Base-by-base conservation (phyloP, 2,113 vertebrate species). In the Rissa tridactyla region DNA sequence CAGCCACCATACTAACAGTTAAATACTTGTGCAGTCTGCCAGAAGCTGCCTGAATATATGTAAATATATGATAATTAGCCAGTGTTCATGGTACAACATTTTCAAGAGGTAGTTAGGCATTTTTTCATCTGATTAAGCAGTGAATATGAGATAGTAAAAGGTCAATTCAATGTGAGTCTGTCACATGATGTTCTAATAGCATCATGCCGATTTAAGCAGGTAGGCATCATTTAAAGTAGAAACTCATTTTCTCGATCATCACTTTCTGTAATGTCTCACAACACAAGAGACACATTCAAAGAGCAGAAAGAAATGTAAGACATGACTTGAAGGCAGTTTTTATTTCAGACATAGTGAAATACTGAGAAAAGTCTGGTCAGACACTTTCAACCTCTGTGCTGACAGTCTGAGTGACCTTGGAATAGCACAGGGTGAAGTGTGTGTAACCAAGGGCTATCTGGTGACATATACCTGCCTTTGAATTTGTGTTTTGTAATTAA, bases 61-160 rank as follows among this genome's bases (percentile, higher is more conserved):
- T 36, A 97, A 96, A 97, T 94, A 86, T 91, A 96, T 96, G 86
- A 69, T 95, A 95, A 97, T 97, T 95, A 92, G 13, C 27, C 42
- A 71, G 9, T 83, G 40, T 34, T 96, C 90, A 70, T n/a, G 19
- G 25, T 90, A 83, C 76, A 95, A 91, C 44, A 86, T 89, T 94
- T 96, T 96, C 79, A 96, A 96, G 91, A 92, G 55, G 32, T 70
- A 91, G 66, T 66, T 82, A 87, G 68, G 84, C 75, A 76, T 90
- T 94, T 95, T 76, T 96, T 94, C 84, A 91, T 94, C 89, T 96
- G 96, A 96, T 96, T 96, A 96, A 92, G n/a, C 42, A 87, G 89
- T 66, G 91, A 94, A 93, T 94, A 84, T 96, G 83, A 62, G 92
- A 75, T 51, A 85, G 57, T 38, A 61, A 97, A 97, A 97, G 94